These are phyloP conservation scores for Protomyctophum bolini DNA, from an alignment of 2,113 vertebrate genomes.

Conservation along the genomic window DNA sequence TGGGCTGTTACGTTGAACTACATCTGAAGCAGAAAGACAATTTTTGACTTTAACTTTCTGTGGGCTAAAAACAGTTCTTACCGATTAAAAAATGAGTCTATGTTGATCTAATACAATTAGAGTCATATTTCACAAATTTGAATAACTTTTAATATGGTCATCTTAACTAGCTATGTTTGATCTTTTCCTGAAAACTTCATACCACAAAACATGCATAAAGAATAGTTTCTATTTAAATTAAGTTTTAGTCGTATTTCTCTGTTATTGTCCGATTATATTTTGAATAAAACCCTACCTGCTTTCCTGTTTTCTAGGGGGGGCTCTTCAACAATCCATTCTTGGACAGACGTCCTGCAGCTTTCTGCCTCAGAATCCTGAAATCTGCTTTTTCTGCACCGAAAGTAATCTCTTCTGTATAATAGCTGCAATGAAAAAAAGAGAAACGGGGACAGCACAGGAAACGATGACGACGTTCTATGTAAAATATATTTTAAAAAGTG, in stretches of 20 bases:
- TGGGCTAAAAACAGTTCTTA: neutral
- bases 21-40: conserved; percentile 9
- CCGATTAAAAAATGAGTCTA: neutral
- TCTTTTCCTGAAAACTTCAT: neutral
- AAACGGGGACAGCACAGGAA: conserved; percentile 73
- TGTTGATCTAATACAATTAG: conserved; percentile 24
- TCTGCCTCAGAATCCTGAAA: conserved; percentile 56
- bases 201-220: neutral
- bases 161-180: neutral
- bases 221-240: no score
- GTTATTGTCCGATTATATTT: neutral
- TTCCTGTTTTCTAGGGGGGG: conserved; percentile 4
- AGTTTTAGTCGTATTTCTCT: neutral
- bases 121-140: neutral
- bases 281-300: conserved; percentile 47
- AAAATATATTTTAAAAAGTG: conserved; percentile 48
- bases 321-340: conserved; percentile 67
- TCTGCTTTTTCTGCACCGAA: conserved; percentile 49
- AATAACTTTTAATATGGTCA: neutral
- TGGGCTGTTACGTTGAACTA: conserved; percentile 14
- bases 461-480: conserved; percentile 71
- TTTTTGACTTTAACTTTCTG: neutral
- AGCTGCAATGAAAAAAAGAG: conserved; percentile 42
- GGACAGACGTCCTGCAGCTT: conserved; percentile 29
- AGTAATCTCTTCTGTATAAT: conserved; percentile 56